These are phyloP conservation scores for Diarsia rubi DNA, from an alignment of 2,888 invertebrate species.

Conservation along the genomic window DNA sequence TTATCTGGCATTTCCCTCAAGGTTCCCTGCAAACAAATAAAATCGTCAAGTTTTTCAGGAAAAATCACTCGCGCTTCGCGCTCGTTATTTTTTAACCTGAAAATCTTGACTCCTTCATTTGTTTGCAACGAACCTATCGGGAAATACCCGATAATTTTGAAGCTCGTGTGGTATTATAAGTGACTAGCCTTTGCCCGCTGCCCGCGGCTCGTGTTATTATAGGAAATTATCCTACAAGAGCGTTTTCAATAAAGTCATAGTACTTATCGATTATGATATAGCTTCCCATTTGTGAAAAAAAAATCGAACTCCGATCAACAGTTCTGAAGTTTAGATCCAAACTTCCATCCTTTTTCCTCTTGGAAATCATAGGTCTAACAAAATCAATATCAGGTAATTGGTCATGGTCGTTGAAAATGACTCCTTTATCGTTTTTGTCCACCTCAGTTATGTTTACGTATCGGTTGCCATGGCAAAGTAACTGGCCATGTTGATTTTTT, in stretches of 20 bases:
- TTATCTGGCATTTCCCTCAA: no score
- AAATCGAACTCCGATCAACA: not conserved
- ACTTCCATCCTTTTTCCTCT: no score
- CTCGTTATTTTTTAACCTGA: no score
- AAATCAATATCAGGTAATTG: conserved; percentile 19
- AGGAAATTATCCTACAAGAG: not conserved
- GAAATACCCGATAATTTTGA: no score
- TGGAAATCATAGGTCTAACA: not conserved
- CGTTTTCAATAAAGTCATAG: not conserved
- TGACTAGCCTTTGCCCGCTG: not conserved
- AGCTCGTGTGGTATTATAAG: no score
- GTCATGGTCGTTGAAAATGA: conserved; percentile 4
- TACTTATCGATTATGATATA: not conserved
- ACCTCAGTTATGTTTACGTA: conserved; percentile 43
- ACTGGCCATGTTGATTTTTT: conserved; percentile 4
- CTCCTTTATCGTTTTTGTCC: conserved; percentile 23
- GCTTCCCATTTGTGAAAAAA: not conserved
- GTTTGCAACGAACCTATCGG: no score
- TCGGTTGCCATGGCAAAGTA: conserved; percentile 53
- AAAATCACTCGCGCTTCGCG: no score
- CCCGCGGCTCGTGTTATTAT: no score
- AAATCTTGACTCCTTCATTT: no score
- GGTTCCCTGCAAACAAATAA: no score
- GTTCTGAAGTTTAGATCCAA: not conserved
- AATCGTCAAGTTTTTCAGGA: no score